Percentiles rank a stretch among this genome's conserved stretches.
phyloP scores from a whole-genome alignment of 1,140 invertebrate species.

The Drosophila sp. region DNA sequence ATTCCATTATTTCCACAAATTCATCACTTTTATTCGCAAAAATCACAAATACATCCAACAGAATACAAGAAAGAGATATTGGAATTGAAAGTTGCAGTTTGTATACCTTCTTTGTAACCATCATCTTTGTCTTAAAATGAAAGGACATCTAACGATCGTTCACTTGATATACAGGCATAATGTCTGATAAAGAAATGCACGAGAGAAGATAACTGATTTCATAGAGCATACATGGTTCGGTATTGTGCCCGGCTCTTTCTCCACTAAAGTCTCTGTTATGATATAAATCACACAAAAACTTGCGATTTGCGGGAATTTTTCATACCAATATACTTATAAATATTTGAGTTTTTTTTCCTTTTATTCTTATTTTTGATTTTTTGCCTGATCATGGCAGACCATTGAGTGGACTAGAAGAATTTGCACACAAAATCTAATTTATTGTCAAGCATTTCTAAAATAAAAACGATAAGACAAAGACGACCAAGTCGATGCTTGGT shows the following conservation, averaged over 20 bases:
- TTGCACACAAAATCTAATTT: constrained; percentile 76
- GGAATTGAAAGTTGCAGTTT: too few species aligned
- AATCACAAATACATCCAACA: too few species aligned
- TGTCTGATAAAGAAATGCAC: too few species aligned
- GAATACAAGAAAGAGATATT: too few species aligned
- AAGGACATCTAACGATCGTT: too few species aligned
- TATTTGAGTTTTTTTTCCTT: background rate
- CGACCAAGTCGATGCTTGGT: constrained; percentile 11
- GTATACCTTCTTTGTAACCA: too few species aligned
- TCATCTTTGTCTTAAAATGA: too few species aligned
- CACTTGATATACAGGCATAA: too few species aligned
- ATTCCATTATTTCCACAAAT: too few species aligned
- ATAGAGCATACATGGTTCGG: constrained; percentile 35
- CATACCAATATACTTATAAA: background rate
- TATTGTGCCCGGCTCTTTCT: constrained; percentile 22
- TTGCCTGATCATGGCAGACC: constrained; percentile 62
- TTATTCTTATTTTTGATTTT: constrained; percentile 21
- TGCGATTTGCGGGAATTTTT: constrained; percentile 50
- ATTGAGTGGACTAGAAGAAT: constrained; percentile 62
- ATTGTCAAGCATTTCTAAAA: constrained; percentile 70
- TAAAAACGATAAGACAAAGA: constrained; percentile 64
- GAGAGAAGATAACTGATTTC: too few species aligned
- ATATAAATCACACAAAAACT: constrained; percentile 66
- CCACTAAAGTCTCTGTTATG: constrained; percentile 31
- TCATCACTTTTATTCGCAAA: too few species aligned